These are phyloP conservation scores for Athene noctua DNA, from an alignment of 2,113 vertebrate species.

Conservation along the genomic window DNA sequence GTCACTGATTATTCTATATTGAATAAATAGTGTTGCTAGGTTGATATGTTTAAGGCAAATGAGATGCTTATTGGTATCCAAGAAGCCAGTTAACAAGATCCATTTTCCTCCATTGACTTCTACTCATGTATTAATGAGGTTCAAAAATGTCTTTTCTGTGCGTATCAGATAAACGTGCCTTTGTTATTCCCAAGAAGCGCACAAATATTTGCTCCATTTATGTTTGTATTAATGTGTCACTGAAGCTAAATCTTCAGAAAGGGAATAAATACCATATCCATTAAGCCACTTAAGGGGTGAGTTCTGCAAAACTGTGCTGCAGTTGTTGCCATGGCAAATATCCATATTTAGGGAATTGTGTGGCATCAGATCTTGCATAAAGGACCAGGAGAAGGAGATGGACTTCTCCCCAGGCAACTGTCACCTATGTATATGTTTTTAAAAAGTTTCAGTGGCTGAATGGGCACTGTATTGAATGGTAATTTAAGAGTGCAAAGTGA, in stretches of 20 bases:
- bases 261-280: conserved; percentile 57
- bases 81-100: conserved; percentile 68
- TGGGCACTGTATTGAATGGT: neutral
- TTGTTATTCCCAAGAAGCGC: conserved; percentile 66
- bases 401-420: neutral
- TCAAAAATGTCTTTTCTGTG: conserved; percentile 69
- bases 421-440: neutral
- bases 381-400: neutral
- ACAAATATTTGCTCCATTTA: conserved; percentile 68
- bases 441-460: neutral
- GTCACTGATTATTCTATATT: conserved; percentile 69
- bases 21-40: conserved; percentile 68
- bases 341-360: conserved; percentile 33
- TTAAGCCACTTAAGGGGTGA: conserved; percentile 57
- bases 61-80: conserved; percentile 70
- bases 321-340: conserved; percentile 54
- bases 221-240: conserved; percentile 66
- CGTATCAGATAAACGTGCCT: conserved; percentile 59
- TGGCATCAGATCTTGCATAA: neutral
- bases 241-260: conserved; percentile 61
- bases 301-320: conserved; percentile 28
- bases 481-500: neutral
- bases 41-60: conserved; percentile 71
- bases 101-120: conserved; percentile 70
- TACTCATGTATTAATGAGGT: conserved; percentile 71